Evolutionary conservation across 1,140 invertebrate species (phyloP).

Genomic region (Drosophila neocordata): DNA sequence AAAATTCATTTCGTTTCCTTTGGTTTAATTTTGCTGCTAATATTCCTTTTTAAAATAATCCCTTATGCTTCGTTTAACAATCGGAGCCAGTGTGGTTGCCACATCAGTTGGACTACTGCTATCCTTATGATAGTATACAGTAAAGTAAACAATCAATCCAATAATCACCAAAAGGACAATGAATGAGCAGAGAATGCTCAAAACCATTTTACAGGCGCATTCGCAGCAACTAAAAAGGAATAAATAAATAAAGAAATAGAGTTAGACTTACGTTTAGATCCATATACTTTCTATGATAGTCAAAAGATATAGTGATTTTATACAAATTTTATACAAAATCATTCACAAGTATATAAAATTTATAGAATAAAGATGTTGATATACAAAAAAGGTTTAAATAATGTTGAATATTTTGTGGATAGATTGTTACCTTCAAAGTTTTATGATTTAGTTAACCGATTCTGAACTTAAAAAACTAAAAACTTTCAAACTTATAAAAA

Average conservation of each 20-base stretch:
- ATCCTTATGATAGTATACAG: slow-evolving; percentile 69
- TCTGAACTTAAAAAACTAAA: no score
- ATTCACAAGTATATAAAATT: no score
- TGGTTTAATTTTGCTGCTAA: slow-evolving; percentile 11
- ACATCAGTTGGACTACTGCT: slow-evolving; percentile 25
- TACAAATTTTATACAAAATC: no score
- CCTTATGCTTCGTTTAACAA: slow-evolving; percentile 63
- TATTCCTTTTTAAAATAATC: slow-evolving; percentile 66
- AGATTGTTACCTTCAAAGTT: no score
- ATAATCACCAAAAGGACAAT: slow-evolving; percentile 64
- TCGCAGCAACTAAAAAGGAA: slow-evolving; percentile 62
- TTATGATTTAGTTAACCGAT: no score
- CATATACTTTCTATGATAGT: no score
- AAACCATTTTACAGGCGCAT: slow-evolving; percentile 74
- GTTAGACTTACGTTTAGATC: background rate
- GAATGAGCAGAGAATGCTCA: slow-evolving; percentile 66
- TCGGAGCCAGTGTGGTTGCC: slow-evolving; percentile 40
- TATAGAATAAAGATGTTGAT: no score
- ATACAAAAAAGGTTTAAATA: background rate
- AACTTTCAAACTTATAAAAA: no score
- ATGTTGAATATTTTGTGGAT: no score
- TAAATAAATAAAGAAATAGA: background rate
- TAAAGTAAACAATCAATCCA: slow-evolving; percentile 75
- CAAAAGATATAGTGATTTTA: no score
- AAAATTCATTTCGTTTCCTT: slow-evolving; percentile 49